A percentile compares a stretch with the other conserved stretches of the same genome.
Evolutionary conservation across 2,113 vertebrate species (phyloP).

Genomic region (Myrmecophaga tridactyla): DNA sequence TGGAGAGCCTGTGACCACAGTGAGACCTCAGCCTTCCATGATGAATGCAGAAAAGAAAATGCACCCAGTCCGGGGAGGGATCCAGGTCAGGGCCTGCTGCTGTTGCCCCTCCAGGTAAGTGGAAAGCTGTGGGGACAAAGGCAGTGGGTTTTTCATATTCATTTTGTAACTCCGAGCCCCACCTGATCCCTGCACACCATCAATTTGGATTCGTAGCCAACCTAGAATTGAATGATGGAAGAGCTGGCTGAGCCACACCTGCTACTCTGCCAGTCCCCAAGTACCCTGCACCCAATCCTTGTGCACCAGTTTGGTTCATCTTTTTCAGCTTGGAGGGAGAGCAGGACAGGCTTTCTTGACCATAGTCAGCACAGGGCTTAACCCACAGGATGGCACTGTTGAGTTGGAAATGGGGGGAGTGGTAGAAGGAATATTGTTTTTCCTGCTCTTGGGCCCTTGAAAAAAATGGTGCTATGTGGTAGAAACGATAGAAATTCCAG

Average conservation of each 20-base stretch:
- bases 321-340: not conserved
- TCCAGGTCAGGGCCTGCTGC: not conserved
- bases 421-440: not conserved
- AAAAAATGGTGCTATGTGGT: not conserved
- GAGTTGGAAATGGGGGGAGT: not conserved
- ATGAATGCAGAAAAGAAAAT: not conserved
- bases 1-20: not conserved
- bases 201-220: fast-evolving
- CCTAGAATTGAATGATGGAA: not conserved
- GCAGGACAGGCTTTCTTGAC: not conserved
- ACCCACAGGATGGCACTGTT: not conserved
- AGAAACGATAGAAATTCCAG: not conserved
- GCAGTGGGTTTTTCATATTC: not conserved
- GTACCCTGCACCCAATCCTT: not conserved
- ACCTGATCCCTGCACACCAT: not conserved
- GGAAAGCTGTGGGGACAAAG: not conserved
- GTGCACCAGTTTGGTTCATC: not conserved
- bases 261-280: not conserved
- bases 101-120: not conserved
- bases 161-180: not conserved
- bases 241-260: not conserved
- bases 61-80: not conserved
- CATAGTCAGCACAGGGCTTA: not conserved
- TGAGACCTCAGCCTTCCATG: no score
- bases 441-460: not conserved